Base-by-base conservation (phyloP, 30 jellyfish, hydroid and myxozoan genomes). In the Phacellophora camtschatica region DNA sequence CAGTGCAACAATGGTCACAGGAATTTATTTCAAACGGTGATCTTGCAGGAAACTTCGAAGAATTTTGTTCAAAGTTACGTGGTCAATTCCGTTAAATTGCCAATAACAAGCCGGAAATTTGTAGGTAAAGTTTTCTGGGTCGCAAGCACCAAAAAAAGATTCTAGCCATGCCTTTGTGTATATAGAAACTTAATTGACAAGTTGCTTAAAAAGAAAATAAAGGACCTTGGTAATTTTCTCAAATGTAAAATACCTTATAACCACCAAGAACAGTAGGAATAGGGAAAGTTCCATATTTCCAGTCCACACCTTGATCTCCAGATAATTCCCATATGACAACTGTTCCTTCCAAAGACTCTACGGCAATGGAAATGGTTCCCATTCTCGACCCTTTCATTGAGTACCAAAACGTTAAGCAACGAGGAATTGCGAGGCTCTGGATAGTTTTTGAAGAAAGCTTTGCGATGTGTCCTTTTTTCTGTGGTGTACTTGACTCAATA, bases 401-500 rank as follows among this genome's bases (percentile, higher is more conserved):
- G 82, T 82, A 90, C 86, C 90, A 76, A 56, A 90, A 90, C 28
- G 31, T 33, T 33, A 90, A 34, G 39, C 97, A 82, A 0, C 97
- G 84, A n/a, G 78, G 66, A 1, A 33, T 19, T 0, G 83, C 15
- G 1, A 80, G 25, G 8, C 71, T 67, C 37, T 80, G 80, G 37
- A 82, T 29, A 15, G 22, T 27, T 4, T 80, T 62, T 27, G 96
- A 71, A 8, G 79, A 45, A 2, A 90, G 79, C 27, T 33, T 70
- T 16, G 97, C 97, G 3, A 36, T 62, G 32, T 82, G 77, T 35
- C 82, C 96, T 15, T 31, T 35, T 19, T 27, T 54, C 24, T 64
- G 77, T 36, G 96, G 96, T 13, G 85, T 7, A 79, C 96, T 82
- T 23, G 96, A 51, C 39, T 90, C 97, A 41, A 90, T 43, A 87